These are phyloP conservation scores for Rhinophrynus dorsalis DNA, from an alignment of 2,797 vertebrate genomes.

Conservation along the genomic window DNA sequence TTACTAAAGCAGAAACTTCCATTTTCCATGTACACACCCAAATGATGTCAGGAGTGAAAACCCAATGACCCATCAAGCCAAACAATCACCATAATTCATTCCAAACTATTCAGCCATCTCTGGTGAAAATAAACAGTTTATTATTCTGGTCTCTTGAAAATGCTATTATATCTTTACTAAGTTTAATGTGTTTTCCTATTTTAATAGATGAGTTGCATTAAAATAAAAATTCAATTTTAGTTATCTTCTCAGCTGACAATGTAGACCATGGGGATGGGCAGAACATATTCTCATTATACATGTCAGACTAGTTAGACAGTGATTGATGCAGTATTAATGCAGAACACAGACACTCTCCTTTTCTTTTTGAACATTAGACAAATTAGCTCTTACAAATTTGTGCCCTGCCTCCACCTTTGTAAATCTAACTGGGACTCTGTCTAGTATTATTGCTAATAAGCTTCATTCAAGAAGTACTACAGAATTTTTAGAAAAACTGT, in stretches of 20 bases:
- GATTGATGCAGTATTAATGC: slow-evolving; percentile 82
- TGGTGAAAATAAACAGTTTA: slow-evolving; percentile 25
- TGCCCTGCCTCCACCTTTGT: slow-evolving; percentile 43
- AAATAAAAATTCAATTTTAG: slow-evolving; percentile 62
- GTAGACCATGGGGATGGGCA: slow-evolving; percentile 56
- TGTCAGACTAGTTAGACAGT: slow-evolving; percentile 70
- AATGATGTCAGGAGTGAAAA: not conserved
- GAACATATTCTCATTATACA: slow-evolving; percentile 70
- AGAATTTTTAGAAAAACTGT: too few species aligned
- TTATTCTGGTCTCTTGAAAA: slow-evolving; percentile 47
- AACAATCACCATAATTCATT: not conserved
- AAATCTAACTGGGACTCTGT: slow-evolving; percentile 46
- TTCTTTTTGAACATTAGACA: slow-evolving; percentile 82
- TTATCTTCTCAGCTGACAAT: slow-evolving; percentile 62
- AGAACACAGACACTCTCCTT: slow-evolving; percentile 63
- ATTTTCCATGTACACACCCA: too few species aligned
- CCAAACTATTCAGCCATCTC: not conserved
- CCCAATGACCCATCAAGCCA: not conserved
- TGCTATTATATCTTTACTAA: slow-evolving; percentile 37
- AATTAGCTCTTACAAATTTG: slow-evolving; percentile 79
- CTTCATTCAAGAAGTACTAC: too few species aligned
- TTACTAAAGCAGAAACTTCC: too few species aligned
- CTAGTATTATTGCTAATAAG: slow-evolving; percentile 62
- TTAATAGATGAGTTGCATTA: slow-evolving; percentile 56
- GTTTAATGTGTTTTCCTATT: slow-evolving; percentile 46